These are phyloP conservation scores for Columba livia DNA, from an alignment of 2,113 vertebrate species.

Conservation along the genomic window DNA sequence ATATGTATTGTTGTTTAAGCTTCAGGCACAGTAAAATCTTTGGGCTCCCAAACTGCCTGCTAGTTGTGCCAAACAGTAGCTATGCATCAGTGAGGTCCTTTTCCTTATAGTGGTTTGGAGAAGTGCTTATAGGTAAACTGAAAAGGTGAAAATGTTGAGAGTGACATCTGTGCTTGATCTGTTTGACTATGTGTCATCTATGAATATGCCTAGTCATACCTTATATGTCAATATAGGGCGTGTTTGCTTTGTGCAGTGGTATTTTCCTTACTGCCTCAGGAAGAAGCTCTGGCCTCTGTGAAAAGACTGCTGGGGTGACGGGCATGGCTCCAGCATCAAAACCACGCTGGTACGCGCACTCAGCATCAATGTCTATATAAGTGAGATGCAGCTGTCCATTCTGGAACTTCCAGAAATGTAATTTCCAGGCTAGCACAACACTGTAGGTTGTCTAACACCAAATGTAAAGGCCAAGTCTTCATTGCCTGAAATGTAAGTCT, in stretches of 20 bases:
- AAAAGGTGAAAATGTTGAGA: neutral
- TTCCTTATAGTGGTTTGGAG: neutral
- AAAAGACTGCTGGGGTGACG: neutral
- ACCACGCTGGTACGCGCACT: rapidly evolving
- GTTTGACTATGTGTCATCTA: neutral
- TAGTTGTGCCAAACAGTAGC: neutral
- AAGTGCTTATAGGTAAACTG: neutral
- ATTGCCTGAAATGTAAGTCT: neutral
- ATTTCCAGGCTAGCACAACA: neutral
- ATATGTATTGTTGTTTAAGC: neutral
- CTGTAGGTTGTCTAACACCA: neutral
- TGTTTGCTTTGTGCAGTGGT: rapidly evolving
- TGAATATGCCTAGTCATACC: neutral
- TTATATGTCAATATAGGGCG: neutral
- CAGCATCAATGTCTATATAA: neutral
- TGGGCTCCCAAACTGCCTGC: neutral
- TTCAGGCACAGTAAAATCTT: neutral
- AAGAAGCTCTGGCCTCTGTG: neutral
- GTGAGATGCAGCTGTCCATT: neutral
- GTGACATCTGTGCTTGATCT: neutral
- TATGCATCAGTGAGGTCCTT: neutral
- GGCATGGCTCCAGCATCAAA: neutral
- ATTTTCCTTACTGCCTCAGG: neutral
- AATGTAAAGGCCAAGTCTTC: neutral
- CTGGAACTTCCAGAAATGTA: neutral